These are phyloP conservation scores for Channa argus DNA, from an alignment of 2,113 vertebrate species.

Conservation along the genomic window DNA sequence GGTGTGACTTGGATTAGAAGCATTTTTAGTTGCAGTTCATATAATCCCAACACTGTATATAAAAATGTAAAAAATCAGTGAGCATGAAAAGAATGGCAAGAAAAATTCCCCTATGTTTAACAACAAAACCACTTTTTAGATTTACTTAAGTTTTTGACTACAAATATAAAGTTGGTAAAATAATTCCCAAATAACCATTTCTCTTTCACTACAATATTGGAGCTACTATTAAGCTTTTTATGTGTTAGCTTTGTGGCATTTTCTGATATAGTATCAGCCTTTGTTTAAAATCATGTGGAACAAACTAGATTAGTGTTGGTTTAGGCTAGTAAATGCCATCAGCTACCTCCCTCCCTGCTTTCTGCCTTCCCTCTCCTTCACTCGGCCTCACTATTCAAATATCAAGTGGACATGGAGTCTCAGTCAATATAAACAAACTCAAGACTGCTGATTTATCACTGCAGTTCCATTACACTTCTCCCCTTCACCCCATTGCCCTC, in stretches of 20 bases:
- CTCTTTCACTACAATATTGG: slow-evolving; percentile 6
- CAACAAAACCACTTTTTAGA: slow-evolving; percentile 5
- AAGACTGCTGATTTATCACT: slow-evolving; percentile 71
- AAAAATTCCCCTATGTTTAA: slow-evolving; percentile 1
- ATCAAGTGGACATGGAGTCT: slow-evolving; percentile 63
- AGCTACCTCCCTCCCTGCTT: neutral
- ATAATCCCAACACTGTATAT: neutral
- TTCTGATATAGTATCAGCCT: slow-evolving; percentile 39
- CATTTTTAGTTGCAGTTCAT: slow-evolving; percentile 7
- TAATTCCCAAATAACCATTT: slow-evolving; percentile 36
- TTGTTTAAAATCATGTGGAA: slow-evolving; percentile 44
- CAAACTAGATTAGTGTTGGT: slow-evolving; percentile 40
- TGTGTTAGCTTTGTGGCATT: slow-evolving; percentile 32
- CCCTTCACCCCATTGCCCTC: slow-evolving; percentile 47
- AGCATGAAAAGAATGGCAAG: neutral
- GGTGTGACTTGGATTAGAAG: neutral
- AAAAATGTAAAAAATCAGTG: neutral
- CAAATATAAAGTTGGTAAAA: slow-evolving; percentile 17
- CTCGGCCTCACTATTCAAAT: slow-evolving; percentile 55
- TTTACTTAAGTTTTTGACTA: slow-evolving; percentile 2
- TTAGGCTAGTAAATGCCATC: slow-evolving; percentile 42
- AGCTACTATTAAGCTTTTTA: slow-evolving; percentile 25
- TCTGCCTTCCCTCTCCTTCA: neutral
- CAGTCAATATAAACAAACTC: slow-evolving; percentile 74
- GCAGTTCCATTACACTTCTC: slow-evolving; percentile 65